These are phyloP conservation scores for Anoplolepis gracilipes DNA, from an alignment of 1,140 invertebrate genomes.

Conservation along the genomic window DNA sequence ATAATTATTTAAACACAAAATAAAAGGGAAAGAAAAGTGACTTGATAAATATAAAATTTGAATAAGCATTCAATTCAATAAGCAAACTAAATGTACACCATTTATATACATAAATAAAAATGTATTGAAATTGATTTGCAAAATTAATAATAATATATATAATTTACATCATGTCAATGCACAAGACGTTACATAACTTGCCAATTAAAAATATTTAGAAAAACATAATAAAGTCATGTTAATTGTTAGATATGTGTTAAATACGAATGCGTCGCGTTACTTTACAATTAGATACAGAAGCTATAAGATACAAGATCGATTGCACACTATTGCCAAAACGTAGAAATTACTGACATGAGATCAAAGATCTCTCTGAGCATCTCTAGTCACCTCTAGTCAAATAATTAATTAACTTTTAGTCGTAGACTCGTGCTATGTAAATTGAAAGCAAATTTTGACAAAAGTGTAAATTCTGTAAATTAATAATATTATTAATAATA, in stretches of 20 bases:
- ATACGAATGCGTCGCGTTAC: not conserved
- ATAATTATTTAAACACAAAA: too few relatives aligned
- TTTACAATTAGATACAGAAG: not conserved
- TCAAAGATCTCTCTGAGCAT: not conserved
- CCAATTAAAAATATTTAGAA: not conserved
- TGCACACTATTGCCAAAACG: conserved; percentile 20
- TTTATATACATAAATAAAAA: too few relatives aligned
- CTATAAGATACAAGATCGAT: conserved; percentile 30
- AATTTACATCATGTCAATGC: too few relatives aligned
- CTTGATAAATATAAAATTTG: too few relatives aligned
- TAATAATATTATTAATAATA: too few relatives aligned
- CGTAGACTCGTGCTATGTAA: conserved; percentile 30
- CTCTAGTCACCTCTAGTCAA: conserved; percentile 3
- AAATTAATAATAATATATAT: too few relatives aligned
- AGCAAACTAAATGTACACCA: too few relatives aligned
- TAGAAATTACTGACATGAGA: not conserved
- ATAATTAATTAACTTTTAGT: conserved; percentile 9
- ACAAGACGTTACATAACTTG: not conserved
- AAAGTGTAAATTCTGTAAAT: conserved; percentile 64
- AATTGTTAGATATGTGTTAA: not conserved
- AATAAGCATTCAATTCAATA: too few relatives aligned
- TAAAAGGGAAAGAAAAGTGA: too few relatives aligned
- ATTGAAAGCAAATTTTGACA: conserved; percentile 3
- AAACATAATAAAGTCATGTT: not conserved
- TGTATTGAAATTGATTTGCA: too few relatives aligned